phyloP scores from a whole-genome alignment of 2,797 vertebrate genomes.

The Austrolebias charrua region DNA sequence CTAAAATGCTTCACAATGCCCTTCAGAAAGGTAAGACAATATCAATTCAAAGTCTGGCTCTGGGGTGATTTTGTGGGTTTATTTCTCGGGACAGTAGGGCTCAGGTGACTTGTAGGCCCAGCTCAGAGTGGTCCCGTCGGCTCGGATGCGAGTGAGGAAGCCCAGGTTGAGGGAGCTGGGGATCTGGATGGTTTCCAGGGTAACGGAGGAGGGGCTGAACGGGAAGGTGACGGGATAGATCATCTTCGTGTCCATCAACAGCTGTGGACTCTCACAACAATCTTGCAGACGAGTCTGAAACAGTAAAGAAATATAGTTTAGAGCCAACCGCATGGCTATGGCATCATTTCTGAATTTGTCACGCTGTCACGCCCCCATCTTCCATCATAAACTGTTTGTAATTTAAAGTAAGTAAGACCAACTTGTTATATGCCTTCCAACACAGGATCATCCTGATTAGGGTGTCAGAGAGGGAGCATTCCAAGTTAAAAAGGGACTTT shows the following conservation, averaged over 20 bases:
- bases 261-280: constrained; percentile 91
- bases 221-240: constrained; percentile 98
- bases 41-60: background rate
- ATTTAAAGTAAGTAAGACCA: no score
- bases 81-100: background rate
- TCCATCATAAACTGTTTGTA: no score
- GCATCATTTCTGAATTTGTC: no score
- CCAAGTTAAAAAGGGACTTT: no score
- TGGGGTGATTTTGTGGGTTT: background rate
- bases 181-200: constrained; percentile 97
- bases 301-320: constrained; percentile 1
- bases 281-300: constrained; percentile 91
- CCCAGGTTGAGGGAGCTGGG: constrained; percentile 90
- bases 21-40: no score
- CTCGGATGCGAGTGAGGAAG: constrained; percentile 88
- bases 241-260: constrained; percentile 97
- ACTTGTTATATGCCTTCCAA: no score
- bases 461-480: no score
- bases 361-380: no score
- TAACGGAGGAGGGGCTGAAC: constrained; percentile 93
- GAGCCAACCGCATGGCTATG: no score
- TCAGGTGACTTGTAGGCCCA: background rate
- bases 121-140: background rate
- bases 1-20: no score
- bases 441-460: no score